Conservation (phyloP, 2,797 vertebrate species). For the Galagoides demidoff region DNA sequence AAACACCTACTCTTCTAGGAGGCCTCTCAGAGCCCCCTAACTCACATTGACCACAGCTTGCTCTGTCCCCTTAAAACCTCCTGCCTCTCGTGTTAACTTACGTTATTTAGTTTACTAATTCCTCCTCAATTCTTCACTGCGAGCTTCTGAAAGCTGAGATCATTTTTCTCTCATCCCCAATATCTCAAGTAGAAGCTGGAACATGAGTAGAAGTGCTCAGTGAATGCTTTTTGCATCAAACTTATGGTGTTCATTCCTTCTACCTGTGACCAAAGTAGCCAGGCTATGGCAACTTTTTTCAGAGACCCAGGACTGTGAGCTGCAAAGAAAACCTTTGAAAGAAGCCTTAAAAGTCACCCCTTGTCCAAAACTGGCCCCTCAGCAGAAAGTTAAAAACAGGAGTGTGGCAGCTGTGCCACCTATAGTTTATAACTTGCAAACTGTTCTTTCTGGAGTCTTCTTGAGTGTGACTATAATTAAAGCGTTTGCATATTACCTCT, state of each 20-base stretch:
- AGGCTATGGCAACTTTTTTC: not conserved
- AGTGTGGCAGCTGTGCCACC: not conserved
- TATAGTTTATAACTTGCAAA: slow-evolving; percentile 73
- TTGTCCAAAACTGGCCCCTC: not conserved
- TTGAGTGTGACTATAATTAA: slow-evolving; percentile 85
- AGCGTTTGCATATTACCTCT: slow-evolving; percentile 83
- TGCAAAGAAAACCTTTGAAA: not conserved
- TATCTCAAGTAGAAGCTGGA: not conserved
- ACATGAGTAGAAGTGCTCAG: not conserved
- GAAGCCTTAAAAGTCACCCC: not conserved
- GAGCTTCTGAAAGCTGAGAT: not conserved
- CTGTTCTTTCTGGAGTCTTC: slow-evolving; percentile 79
- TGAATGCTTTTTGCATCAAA: not conserved
- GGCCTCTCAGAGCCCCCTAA: not conserved
- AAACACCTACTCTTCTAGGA: not conserved
- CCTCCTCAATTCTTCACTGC: not conserved
- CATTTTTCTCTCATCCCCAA: not conserved
- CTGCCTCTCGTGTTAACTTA: not conserved
- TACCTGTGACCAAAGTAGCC: not conserved
- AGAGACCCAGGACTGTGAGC: not conserved
- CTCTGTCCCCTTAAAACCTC: not conserved
- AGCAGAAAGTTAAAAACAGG: slow-evolving; percentile 60
- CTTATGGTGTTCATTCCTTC: not conserved
- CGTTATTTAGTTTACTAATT: not conserved
- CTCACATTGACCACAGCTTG: not conserved